A percentile compares a stretch with the other conserved stretches of the same genome.
Evolutionary conservation across 2,888 invertebrate species (phyloP).

Genomic region (Drosophila subquinaria): DNA sequence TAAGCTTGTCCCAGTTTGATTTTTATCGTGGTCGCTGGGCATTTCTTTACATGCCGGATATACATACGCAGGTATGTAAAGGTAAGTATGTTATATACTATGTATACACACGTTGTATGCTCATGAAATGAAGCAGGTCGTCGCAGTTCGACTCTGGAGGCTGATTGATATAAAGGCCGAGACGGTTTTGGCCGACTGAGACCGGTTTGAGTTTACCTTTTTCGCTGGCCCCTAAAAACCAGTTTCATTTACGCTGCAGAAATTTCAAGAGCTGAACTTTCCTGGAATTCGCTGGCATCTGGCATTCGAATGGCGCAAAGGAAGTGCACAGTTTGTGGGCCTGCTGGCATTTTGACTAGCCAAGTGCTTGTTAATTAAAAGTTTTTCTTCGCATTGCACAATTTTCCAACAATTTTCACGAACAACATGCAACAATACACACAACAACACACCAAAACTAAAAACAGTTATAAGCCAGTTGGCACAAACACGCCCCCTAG

Average conservation of each 20-base stretch:
- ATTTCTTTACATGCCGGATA: conserved; percentile 72
- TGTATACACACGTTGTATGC: neutral
- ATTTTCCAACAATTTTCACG: conserved; percentile 38
- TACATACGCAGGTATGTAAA: conserved; percentile 34
- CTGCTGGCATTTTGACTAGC: conserved; percentile 35
- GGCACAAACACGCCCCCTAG: conserved; percentile 32
- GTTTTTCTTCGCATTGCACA: conserved; percentile 38
- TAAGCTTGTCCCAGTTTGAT: conserved; percentile 73
- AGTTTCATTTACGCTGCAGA: conserved; percentile 56
- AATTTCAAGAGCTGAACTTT: conserved; percentile 77
- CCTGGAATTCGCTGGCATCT: conserved; percentile 67
- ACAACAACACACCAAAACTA: conserved; percentile 1
- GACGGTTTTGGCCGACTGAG: conserved; percentile 30
- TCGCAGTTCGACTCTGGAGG: conserved; percentile 50
- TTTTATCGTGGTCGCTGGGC: conserved; percentile 65
- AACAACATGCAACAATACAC: conserved; percentile 32
- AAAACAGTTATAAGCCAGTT: conserved; percentile 27
- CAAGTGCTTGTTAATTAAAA: conserved; percentile 56
- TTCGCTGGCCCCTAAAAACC: conserved; percentile 60
- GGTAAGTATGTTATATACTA: conserved; percentile 4
- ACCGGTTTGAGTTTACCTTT: conserved; percentile 59
- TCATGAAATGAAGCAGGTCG: conserved; percentile 37
- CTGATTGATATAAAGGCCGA: conserved; percentile 71
- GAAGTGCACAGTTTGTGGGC: conserved; percentile 31
- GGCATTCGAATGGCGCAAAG: conserved; percentile 27